A percentile compares a stretch with the other conserved stretches of the same genome.
Conservation (phyloP, 2,797 vertebrate genomes). For the Macropus fuliginosus region DNA sequence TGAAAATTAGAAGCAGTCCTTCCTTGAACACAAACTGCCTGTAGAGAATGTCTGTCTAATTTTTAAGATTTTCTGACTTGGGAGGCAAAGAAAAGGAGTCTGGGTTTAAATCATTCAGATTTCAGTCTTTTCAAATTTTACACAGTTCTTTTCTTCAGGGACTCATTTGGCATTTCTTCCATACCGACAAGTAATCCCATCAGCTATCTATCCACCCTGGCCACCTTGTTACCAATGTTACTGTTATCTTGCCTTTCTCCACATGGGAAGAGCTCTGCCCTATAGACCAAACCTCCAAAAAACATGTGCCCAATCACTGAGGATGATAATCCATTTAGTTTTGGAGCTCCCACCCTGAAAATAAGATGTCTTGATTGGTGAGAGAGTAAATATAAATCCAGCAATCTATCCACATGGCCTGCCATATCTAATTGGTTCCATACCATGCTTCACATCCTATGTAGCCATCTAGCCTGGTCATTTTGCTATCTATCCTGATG, state of each 20-base stretch:
- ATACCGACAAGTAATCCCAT: neutral
- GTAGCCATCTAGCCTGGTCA: neutral
- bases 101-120: conserved; percentile 52
- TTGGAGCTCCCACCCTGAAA: neutral
- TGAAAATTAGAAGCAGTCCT: conserved; percentile 54
- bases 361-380: neutral
- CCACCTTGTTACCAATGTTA: neutral
- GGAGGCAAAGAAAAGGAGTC: conserved; percentile 42
- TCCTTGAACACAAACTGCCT: conserved; percentile 39
- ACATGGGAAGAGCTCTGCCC: neutral
- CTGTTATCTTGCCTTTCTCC: neutral
- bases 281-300: neutral
- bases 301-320: neutral
- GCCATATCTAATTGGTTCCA: neutral
- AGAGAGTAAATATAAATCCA: neutral
- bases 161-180: conserved; percentile 8
- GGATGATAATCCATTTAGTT: neutral
- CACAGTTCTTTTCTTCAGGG: neutral
- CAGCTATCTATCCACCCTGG: neutral
- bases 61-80: conserved; percentile 48
- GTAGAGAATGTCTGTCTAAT: conserved; percentile 54
- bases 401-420: neutral
- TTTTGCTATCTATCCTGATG: neutral
- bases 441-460: neutral
- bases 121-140: conserved; percentile 36